Evolutionary conservation across 2,797 vertebrate species (phyloP), one percentile per base, ranked within the genome.

Genomic region (Chaunax sp.): DNA sequence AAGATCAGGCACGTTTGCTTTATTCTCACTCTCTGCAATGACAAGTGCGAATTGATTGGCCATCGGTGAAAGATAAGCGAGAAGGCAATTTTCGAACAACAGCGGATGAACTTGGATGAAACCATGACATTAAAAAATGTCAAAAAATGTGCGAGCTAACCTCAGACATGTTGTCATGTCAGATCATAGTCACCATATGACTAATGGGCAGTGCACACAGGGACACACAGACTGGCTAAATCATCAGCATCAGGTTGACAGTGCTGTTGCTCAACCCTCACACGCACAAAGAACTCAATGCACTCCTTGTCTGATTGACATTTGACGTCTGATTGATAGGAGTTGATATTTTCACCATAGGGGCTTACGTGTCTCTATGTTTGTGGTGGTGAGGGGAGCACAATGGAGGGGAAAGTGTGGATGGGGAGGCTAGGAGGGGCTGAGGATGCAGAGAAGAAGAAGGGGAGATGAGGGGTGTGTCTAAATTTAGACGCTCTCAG

Each of bases 401-500:
- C 78, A 76, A 62, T 54, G 55, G 44, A 82, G 76, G 68, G 70
- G 66, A 82, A 65, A 69, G 74, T 64, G 75, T 71, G 41, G 72
- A 67, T 69, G 77, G 80, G 68, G 65, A 77, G 63, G 59, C 30
- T 55, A 65, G 62, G 64, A 77, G 74, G 59, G 70, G 68, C 73
- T 68, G 75, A 73, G 41, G 78, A 86, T 72, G 66, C 52, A 46
- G 78, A 80, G 76, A 53, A 41, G 83, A 78, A 65, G 84, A 79
- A 84, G 77, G 72, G 72, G 82, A 73, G 76, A 78, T 3, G 55
- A 76, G 74, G 77, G 67, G 78, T 64, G 76, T 51, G 73, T 84
- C 89, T 90, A 91, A 90, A 92, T 91, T 88, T 88, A 91, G 87
- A 89, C 87, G 87, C 81, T 87, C 84, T 89, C 81, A 76, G 82